Conservation (phyloP, 2,888 invertebrate species). For the Agriopis aurantiaria region DNA sequence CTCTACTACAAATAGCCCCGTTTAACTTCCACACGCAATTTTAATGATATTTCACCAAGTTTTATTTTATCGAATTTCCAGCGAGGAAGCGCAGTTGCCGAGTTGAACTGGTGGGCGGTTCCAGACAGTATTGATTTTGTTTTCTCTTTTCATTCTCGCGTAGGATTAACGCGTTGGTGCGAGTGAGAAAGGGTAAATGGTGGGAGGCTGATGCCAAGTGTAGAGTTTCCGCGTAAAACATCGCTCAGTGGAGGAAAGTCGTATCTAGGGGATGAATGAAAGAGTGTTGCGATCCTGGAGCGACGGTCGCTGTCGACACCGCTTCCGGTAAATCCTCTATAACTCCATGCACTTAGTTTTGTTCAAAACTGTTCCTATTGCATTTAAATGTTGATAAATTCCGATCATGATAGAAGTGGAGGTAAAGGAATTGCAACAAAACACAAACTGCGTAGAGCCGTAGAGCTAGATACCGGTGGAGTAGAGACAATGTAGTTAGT, state of each 20-base stretch:
- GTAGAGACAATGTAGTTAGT: neutral
- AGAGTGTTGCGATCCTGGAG: conserved; percentile 84
- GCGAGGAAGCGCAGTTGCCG: conserved; percentile 84
- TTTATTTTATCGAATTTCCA: conserved; percentile 85
- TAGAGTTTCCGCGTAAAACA: conserved; percentile 82
- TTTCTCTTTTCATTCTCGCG: conserved; percentile 70
- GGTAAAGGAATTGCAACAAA: conserved; percentile 11
- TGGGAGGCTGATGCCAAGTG: conserved; percentile 76
- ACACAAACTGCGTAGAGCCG: neutral
- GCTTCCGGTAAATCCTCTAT: conserved; percentile 85
- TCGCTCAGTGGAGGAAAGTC: conserved; percentile 64
- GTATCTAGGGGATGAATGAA: conserved; percentile 84
- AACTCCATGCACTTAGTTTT: conserved; percentile 81
- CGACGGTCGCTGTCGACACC: conserved; percentile 84
- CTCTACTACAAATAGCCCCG: conserved; percentile 46
- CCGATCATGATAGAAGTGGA: conserved; percentile 27
- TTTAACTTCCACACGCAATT: conserved; percentile 68
- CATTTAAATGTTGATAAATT: conserved; percentile 50
- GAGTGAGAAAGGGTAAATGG: conserved; percentile 67
- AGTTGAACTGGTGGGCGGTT: conserved; percentile 81
- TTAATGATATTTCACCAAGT: conserved; percentile 81
- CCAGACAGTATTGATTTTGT: conserved; percentile 86
- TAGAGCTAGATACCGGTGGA: neutral
- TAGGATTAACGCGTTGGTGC: conserved; percentile 56
- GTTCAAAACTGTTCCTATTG: conserved; percentile 68